Conservation (phyloP, 1,140 invertebrate species). For the Drosophila parvula region DNA sequence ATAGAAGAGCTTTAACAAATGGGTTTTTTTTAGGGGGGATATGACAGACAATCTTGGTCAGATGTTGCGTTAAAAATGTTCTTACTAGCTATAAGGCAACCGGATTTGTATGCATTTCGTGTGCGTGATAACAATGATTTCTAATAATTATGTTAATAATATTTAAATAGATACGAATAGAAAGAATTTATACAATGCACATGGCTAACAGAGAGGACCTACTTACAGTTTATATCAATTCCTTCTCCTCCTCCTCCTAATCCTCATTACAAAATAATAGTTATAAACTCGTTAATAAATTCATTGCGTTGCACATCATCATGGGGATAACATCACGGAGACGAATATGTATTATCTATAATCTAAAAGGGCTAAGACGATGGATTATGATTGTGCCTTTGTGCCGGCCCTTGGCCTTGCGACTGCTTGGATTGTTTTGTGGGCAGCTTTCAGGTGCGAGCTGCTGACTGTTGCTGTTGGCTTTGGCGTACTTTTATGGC, state of each 20-base stretch:
- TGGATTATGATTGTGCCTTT: constrained; percentile 37
- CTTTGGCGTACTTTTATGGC: constrained; percentile 64
- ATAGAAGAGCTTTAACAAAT: constrained; percentile 34
- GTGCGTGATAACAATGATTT: constrained; percentile 55
- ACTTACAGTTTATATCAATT: constrained; percentile 76
- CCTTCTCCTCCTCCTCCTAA: constrained; percentile 13
- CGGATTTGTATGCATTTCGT: constrained; percentile 51
- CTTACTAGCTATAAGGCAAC: constrained; percentile 78
- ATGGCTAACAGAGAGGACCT: constrained; percentile 53
- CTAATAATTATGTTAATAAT: constrained; percentile 45
- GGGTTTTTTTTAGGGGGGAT: constrained; percentile 23
- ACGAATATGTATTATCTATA: constrained; percentile 24
- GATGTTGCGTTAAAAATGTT: constrained; percentile 56
- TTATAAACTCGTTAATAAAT: constrained; percentile 83
- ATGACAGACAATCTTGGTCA: constrained; percentile 51
- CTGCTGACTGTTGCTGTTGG: constrained; percentile 65
- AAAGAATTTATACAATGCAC: constrained; percentile 73
- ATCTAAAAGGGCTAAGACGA: constrained; percentile 46
- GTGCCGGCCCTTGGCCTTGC: constrained; percentile 41
- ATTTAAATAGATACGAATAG: constrained; percentile 60
- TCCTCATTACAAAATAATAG: constrained; percentile 66
- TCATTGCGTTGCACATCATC: constrained; percentile 77
- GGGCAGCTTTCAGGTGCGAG: constrained; percentile 44
- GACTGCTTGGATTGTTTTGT: constrained; percentile 34
- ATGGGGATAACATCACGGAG: constrained; percentile 49